These are phyloP conservation scores for Mactromeris polynyma DNA, from an alignment of 2,888 invertebrate species.

Conservation along the genomic window DNA sequence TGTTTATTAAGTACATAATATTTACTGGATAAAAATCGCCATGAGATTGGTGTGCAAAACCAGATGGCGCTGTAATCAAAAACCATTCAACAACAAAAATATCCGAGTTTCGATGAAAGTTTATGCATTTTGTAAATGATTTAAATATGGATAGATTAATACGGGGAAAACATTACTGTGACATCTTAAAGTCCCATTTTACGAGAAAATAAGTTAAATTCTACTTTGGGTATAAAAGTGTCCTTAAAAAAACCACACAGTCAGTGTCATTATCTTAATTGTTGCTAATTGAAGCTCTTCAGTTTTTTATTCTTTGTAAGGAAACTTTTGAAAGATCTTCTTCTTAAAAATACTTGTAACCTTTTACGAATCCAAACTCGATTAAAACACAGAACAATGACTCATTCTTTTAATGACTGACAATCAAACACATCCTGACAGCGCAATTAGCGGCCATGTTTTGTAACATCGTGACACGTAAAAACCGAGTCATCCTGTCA, in stretches of 20 bases:
- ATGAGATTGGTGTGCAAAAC: not conserved
- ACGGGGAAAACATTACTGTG: too few relatives aligned
- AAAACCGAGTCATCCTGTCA: constrained; percentile 20
- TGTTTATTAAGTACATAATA: not conserved
- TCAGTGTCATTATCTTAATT: not conserved
- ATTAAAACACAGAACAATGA: constrained; percentile 35
- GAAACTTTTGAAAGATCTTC: not conserved
- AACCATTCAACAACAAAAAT: too few relatives aligned
- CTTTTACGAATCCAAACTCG: constrained; percentile 16
- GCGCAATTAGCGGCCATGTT: constrained; percentile 39
- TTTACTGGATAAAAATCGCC: not conserved
- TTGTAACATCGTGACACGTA: constrained; percentile 41
- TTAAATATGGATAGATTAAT: too few relatives aligned
- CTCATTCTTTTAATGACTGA: constrained; percentile 17
- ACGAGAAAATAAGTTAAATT: too few relatives aligned
- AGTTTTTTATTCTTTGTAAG: not conserved
- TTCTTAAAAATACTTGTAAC: not conserved
- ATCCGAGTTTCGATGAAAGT: too few relatives aligned
- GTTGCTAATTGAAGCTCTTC: not conserved
- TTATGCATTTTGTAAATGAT: too few relatives aligned
- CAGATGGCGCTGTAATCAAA: not conserved
- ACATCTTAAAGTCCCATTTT: too few relatives aligned
- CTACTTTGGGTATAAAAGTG: too few relatives aligned
- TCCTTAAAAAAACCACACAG: not conserved
- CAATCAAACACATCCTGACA: constrained; percentile 43